Percentiles rank a stretch among this genome's conserved stretches.
Conservation (phyloP, 2,113 vertebrate species). For the Boulengeromyrus knoepffleri region DNA sequence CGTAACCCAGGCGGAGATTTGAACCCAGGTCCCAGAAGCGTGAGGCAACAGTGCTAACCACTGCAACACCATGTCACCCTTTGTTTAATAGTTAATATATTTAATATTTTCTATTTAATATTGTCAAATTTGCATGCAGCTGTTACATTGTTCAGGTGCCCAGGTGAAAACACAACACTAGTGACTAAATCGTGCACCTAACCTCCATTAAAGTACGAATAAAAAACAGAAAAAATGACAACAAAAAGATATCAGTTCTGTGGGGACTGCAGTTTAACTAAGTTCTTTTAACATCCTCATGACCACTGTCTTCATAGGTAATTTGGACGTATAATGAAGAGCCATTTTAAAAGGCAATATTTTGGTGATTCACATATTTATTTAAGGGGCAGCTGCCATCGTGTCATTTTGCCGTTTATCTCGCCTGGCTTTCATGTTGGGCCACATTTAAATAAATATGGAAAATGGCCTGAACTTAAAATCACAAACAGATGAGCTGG, state of each 20-base stretch:
- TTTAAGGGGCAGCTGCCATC: conserved; percentile 44
- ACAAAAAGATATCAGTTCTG: conserved; percentile 41
- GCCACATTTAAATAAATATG: conserved; percentile 69
- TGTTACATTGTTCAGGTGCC: not conserved
- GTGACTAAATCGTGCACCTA: not conserved
- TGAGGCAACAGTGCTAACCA: too few species aligned
- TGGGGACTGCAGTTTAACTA: conserved; percentile 46
- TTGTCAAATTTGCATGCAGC: not conserved
- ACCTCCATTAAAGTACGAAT: not conserved
- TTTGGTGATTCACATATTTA: conserved; percentile 19
- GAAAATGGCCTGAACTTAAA: conserved; percentile 69
- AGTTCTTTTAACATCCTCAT: conserved; percentile 37
- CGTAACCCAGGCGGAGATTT: too few species aligned
- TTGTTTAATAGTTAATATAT: too few species aligned
- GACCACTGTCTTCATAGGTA: conserved; percentile 45
- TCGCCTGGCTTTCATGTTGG: conserved; percentile 65
- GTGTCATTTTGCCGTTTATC: conserved; percentile 53
- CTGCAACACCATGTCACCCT: too few species aligned
- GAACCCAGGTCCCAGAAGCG: too few species aligned
- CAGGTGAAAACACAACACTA: not conserved
- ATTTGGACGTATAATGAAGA: conserved; percentile 53
- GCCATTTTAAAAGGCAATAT: conserved; percentile 51
- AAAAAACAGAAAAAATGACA: not conserved
- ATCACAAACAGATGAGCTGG: conserved; percentile 75
- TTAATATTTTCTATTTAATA: not conserved